phyloP scores from a whole-genome alignment of 2,113 vertebrate genomes.

The Chunga burmeisteri region DNA sequence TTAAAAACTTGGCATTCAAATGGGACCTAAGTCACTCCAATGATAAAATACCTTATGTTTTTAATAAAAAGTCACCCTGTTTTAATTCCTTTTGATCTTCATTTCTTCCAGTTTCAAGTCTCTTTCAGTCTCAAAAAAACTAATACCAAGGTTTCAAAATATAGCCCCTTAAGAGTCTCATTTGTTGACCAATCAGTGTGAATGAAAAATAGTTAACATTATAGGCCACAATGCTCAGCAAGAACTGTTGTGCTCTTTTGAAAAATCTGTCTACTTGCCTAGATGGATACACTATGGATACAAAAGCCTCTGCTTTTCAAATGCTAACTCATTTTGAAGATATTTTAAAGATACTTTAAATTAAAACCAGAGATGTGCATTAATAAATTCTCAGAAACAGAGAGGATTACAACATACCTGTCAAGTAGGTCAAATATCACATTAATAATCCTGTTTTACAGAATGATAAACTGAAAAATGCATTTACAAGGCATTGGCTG shows the following conservation, averaged over 20 bases:
- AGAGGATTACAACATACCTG: not conserved
- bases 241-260: not conserved
- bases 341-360: not conserved
- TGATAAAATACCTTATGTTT: not conserved
- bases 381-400: not conserved
- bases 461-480: not conserved
- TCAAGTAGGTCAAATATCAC: not conserved
- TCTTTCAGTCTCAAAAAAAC: conserved; percentile 38
- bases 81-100: not conserved
- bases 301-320: not conserved
- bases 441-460: not conserved
- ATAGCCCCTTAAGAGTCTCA: not conserved
- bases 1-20: not conserved
- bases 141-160: not conserved
- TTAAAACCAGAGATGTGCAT: not conserved
- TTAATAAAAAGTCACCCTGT: not conserved
- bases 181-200: not conserved
- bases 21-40: not conserved
- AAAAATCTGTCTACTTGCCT: not conserved
- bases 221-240: not conserved
- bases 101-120: not conserved
- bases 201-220: not conserved
- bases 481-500: not conserved
- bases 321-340: not conserved
- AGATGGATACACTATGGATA: not conserved